These are phyloP conservation scores for Florisuga fusca DNA, from an alignment of 2,797 vertebrate species.

Conservation along the genomic window DNA sequence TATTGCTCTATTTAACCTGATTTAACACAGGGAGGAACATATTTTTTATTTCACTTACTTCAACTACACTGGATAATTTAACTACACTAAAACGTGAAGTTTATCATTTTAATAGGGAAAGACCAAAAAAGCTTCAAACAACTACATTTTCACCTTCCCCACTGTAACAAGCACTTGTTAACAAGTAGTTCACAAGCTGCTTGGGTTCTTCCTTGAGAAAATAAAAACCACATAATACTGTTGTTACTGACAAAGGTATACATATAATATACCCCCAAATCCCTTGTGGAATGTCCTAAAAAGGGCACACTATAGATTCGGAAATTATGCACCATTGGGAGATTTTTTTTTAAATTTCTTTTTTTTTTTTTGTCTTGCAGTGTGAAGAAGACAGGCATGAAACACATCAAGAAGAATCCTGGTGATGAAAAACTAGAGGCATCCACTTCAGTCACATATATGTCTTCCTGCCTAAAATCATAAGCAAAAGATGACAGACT, in stretches of 20 bases:
- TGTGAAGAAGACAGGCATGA: constrained; percentile 13
- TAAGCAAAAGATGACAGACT: constrained; percentile 40
- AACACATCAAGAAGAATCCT: constrained; percentile 16
- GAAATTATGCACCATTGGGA: background rate
- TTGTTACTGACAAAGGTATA: background rate
- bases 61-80: background rate
- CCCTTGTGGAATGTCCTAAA: background rate
- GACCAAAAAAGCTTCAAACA: background rate
- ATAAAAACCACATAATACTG: background rate
- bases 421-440: background rate
- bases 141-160: background rate
- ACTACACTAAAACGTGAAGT: background rate
- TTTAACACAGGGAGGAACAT: background rate
- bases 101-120: background rate
- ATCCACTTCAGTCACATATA: constrained; percentile 37
- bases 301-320: background rate
- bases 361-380: background rate
- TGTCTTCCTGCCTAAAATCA: background rate
- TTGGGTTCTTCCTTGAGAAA: background rate
- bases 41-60: background rate
- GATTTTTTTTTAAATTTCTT: background rate
- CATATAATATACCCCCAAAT: background rate
- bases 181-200: background rate
- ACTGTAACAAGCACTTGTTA: background rate
- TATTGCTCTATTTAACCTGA: background rate